phyloP scores from a whole-genome alignment of 2,888 invertebrate species.

The Poecilus cupreus region DNA sequence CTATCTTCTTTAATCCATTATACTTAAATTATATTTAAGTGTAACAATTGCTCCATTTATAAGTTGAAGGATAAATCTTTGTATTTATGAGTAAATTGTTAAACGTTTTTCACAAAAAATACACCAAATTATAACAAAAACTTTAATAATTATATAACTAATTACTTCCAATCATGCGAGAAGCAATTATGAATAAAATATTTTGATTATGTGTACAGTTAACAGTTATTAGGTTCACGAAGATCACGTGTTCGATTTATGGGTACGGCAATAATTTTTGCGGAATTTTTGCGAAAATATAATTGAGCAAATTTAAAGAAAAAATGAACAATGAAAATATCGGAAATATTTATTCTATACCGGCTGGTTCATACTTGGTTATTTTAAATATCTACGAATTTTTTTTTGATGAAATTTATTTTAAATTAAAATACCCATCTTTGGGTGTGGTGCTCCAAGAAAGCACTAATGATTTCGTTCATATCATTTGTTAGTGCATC shows the following conservation, averaged over 20 bases:
- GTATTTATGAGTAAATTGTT: neutral
- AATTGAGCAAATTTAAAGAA: neutral
- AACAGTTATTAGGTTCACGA: neutral
- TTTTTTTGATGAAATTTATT: too few species aligned
- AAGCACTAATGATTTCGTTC: too few species aligned
- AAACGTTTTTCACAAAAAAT: constrained; percentile 1
- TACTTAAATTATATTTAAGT: too few species aligned
- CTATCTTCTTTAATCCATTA: too few species aligned
- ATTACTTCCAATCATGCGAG: constrained; percentile 25
- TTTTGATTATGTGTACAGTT: constrained; percentile 23
- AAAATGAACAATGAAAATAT: too few species aligned
- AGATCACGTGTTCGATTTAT: neutral
- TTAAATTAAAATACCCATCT: too few species aligned
- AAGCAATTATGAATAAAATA: constrained; percentile 27
- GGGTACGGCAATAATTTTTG: neutral
- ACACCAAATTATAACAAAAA: neutral
- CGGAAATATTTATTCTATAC: too few species aligned
- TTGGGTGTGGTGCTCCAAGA: too few species aligned
- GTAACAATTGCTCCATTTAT: neutral
- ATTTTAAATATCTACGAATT: too few species aligned
- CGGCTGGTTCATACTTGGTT: too few species aligned
- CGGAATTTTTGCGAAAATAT: too few species aligned
- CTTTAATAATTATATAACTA: constrained; percentile 13
- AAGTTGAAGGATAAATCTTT: constrained; percentile 7
- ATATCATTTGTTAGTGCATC: too few species aligned